Evolutionary conservation across 2,797 vertebrate species (phyloP).

Genomic region (Crenuchus spilurus): DNA sequence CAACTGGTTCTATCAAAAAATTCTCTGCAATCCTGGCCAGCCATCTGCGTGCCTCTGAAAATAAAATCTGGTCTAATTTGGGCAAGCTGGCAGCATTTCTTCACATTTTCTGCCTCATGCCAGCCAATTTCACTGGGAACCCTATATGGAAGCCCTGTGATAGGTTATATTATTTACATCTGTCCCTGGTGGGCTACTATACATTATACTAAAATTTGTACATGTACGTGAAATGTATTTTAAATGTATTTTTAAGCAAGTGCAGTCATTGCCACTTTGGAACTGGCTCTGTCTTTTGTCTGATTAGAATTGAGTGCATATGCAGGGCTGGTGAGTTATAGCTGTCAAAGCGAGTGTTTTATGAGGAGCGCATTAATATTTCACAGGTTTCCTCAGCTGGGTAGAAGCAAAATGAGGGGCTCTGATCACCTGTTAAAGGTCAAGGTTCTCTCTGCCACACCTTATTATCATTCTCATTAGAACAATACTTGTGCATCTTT

Average conservation of each 20-base stretch:
- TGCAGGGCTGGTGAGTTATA: constrained; percentile 9
- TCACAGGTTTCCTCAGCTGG: constrained; percentile 43
- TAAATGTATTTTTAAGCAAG: neutral
- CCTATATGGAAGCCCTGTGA: constrained; percentile 29
- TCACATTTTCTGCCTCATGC: constrained; percentile 31
- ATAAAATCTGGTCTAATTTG: constrained; percentile 46
- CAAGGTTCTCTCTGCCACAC: constrained; percentile 50
- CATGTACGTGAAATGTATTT: neutral
- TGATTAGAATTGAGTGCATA: constrained; percentile 6
- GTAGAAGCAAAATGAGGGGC: constrained; percentile 52
- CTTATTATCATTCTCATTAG: constrained; percentile 39
- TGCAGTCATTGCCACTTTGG: neutral
- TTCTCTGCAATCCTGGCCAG: constrained; percentile 10
- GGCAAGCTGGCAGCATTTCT: constrained; percentile 20
- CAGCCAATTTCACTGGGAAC: constrained; percentile 29
- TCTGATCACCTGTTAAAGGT: constrained; percentile 57
- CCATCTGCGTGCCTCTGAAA: constrained; percentile 21
- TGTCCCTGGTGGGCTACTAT: constrained; percentile 1
- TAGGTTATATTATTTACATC: constrained; percentile 40
- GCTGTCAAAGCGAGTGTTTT: constrained; percentile 32
- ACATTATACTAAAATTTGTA: neutral
- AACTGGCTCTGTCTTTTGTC: neutral
- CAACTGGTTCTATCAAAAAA: neutral
- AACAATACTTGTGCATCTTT: constrained; percentile 35
- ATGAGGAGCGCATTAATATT: constrained; percentile 57